Base-by-base conservation (phyloP, 2,797 vertebrate genomes). In the Pipistrellus nathusii region DNA sequence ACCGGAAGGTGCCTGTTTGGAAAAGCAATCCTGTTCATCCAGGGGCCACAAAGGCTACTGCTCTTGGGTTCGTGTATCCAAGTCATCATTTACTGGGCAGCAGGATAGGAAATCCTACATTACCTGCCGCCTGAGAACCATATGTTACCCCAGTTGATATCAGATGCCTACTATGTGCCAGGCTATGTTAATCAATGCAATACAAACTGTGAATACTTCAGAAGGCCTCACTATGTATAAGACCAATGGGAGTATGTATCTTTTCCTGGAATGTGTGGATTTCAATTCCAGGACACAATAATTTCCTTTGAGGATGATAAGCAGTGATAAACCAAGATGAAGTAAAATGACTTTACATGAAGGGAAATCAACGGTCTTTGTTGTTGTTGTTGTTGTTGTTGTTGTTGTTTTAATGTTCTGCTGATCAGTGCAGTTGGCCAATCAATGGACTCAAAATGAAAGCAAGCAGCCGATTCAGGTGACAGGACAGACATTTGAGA, bases 301-400 rank as follows among this genome's bases (percentile, higher is more conserved):
- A 77, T 72, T 88, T 27, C 55, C 69, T 92, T 85, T 88, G 59
- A 84, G 84, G 44, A 69, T 6, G 46, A 82, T 78, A 88, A 89
- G 32, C 62, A 84, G 20, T 27, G 30, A 83, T 57, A 57, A 51
- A 86, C 85, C 25, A 18, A 59, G 64, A 72, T 48, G 30, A 81
- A 76, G 90, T 89, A 48, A 84, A 94, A 85, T 84, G 87, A 59
- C 57, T 78, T 81, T 89, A 85, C 90, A 93, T 84, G 59, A 73
- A 93, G 48, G 94, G 53, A 93, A 88, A 76, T 64, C 25, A 55
- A 86, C 1, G 27, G 11, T 20, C 4, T 5, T 57, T 11, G 80
- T 11, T 83, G 57, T 69, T 69, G 4, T 38, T 41, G 38, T 41
- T 41, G 38, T 41, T 41, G 38, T 41, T 41, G 38, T 41, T 41